phyloP scores from a whole-genome alignment of 2,113 vertebrate species.

The Toxostoma redivivum region DNA sequence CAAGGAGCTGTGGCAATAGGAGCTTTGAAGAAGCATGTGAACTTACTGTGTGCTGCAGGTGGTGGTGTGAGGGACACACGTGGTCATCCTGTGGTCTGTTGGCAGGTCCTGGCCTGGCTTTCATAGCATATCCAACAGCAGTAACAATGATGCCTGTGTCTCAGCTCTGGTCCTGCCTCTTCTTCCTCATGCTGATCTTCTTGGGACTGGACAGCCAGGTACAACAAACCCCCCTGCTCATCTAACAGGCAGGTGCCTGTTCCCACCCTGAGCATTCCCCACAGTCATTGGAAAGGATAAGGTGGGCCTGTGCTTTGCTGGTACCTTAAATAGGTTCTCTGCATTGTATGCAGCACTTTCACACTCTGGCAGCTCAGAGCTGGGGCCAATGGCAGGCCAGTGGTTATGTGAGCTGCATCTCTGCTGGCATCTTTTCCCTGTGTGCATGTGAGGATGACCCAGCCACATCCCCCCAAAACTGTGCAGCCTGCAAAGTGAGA shows the following conservation, averaged over 20 bases:
- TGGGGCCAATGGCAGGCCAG: not conserved
- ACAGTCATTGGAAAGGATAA: not conserved
- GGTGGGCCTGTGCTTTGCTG: not conserved
- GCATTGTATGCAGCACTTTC: not conserved
- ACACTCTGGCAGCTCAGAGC: not conserved
- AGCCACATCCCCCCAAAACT: not conserved
- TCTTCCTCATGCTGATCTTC: conserved; percentile 93
- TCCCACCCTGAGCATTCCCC: not conserved
- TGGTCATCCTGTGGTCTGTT: not conserved
- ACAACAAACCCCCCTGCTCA: not conserved
- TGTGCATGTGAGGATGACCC: not conserved
- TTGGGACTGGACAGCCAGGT: conserved; percentile 91
- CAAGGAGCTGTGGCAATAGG: not conserved
- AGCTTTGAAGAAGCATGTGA: not conserved
- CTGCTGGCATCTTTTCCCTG: not conserved
- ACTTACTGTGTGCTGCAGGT: not conserved
- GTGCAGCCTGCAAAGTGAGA: not conserved
- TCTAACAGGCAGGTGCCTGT: not conserved
- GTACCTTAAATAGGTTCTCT: not conserved
- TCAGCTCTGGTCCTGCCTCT: conserved; percentile 89
- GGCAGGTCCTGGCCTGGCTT: conserved; percentile 85
- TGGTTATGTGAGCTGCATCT: not conserved
- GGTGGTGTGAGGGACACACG: too few relatives aligned
- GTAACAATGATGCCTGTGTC: conserved; percentile 85
- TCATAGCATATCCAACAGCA: conserved; percentile 84